Evolutionary conservation across 2,797 vertebrate genomes (phyloP), one percentile per base, ranked within the genome.

Genomic region (Acomys russatus): DNA sequence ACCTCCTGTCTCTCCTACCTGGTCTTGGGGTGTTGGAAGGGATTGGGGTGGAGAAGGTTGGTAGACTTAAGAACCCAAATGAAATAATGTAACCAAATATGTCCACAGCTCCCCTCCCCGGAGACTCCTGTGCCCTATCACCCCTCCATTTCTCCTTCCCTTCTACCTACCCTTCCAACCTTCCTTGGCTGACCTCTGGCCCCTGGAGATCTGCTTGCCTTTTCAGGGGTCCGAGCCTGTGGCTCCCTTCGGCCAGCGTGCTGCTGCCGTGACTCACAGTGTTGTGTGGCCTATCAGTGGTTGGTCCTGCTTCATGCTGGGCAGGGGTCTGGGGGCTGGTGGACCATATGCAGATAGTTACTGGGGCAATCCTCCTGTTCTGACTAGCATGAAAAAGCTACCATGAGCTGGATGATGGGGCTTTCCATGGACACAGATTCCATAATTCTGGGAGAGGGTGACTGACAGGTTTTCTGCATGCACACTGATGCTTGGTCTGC

Each of bases 181-280:
- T 33, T 17, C 12, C 23, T 8, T 2, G 18, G 3, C 18, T 6
- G 2, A 1, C 64, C 44, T 20, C 51, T 0, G 33, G 44, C 25
- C 18, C 22, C 23, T 17, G 51, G 56, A n/a, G 66, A 64, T 2
- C 1, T 0, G 8, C 3, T 25, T 54, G 33, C 10, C 9, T 64
- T 56, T 38, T 30, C 56, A 20, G 3, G 0, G 6, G n/a, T 10
- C 85, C 23, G 23, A 3, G 1, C 3, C 28, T 38, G 18, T 33
- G 73, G 5, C 30, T 61, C 79, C 23, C 23, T 20, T 20, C 22
- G 1, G 64, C 23, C 12, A 25, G 11, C 10, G 22, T 0, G 10
- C 20, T 12, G 28, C 17, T 6, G 6, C 44, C 35, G 79, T 82
- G 79, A 15, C n/a, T 61, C 18, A 22, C 56, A 35, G 79, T 25